A percentile compares a stretch with the other conserved stretches of the same genome.
Conservation (phyloP, 2,797 vertebrate genomes). For the Cryptoblepharus egeriae region DNA sequence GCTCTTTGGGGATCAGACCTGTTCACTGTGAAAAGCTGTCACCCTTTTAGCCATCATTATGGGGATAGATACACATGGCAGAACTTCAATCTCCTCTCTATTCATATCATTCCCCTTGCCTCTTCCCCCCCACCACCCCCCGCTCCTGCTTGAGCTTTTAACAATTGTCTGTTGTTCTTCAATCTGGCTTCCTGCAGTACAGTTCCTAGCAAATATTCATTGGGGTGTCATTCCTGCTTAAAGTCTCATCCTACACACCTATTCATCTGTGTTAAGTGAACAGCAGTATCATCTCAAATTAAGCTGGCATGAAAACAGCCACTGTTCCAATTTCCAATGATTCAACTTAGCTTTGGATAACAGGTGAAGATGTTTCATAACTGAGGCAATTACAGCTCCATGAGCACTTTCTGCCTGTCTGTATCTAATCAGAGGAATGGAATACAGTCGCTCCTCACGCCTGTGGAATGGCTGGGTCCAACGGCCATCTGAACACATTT, state of each 20-base stretch:
- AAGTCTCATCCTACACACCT: constrained; percentile 73
- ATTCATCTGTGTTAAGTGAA: constrained; percentile 80
- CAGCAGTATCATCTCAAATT: constrained; percentile 79
- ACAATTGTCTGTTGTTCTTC: constrained; percentile 68
- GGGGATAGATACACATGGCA: constrained; percentile 43
- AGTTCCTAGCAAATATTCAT: constrained; percentile 75
- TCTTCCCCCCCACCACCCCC: constrained; percentile 9
- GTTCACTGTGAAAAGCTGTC: constrained; percentile 68
- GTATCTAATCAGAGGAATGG: constrained; percentile 62
- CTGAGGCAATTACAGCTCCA: constrained; percentile 77
- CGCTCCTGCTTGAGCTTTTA: constrained; percentile 38
- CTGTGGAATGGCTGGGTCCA: constrained; percentile 39
- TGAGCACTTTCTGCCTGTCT: constrained; percentile 68
- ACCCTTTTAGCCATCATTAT: constrained; percentile 60
- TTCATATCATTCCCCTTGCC: constrained; percentile 27
- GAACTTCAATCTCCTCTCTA: constrained; percentile 9
- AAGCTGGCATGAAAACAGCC: constrained; percentile 81
- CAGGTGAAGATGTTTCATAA: constrained; percentile 84
- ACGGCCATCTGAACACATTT: constrained; percentile 52
- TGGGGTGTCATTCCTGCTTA: constrained; percentile 78
- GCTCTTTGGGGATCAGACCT: background rate
- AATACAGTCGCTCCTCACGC: constrained; percentile 42
- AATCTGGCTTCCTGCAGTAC: constrained; percentile 63
- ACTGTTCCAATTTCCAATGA: constrained; percentile 81
- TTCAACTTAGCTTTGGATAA: constrained; percentile 79